Conservation (phyloP, 2,113 vertebrate genomes). For the Pelobates fuscus region DNA sequence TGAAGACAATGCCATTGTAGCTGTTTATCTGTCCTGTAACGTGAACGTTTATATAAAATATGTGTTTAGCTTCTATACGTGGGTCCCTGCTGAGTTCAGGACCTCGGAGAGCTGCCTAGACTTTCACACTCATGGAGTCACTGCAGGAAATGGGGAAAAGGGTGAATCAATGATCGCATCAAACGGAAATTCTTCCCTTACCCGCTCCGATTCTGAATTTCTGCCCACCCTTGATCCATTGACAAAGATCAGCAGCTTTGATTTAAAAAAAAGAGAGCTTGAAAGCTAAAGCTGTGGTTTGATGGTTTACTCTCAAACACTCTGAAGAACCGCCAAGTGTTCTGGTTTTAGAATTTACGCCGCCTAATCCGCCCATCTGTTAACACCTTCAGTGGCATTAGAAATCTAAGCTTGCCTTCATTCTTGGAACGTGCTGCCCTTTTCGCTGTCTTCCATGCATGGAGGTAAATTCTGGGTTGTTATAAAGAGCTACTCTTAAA, state of each 20-base stretch:
- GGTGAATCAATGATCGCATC: neutral
- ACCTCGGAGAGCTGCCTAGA: neutral
- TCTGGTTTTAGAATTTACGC: neutral
- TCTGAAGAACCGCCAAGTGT: conserved; percentile 1
- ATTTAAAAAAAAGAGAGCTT: neutral
- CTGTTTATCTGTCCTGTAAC: too few relatives aligned
- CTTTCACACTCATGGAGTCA: neutral
- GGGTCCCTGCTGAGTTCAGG: neutral
- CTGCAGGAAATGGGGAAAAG: neutral
- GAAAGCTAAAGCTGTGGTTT: neutral
- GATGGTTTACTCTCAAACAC: neutral
- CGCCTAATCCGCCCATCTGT: neutral
- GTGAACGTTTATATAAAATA: too few relatives aligned
- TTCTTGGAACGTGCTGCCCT: neutral
- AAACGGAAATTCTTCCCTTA: neutral
- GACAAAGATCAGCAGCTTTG: conserved; percentile 1
- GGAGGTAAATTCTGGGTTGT: too few relatives aligned
- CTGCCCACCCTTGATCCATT: neutral
- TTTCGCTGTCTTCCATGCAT: neutral
- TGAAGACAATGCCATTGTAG: too few relatives aligned
- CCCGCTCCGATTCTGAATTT: neutral
- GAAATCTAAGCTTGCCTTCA: neutral
- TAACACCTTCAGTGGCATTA: neutral
- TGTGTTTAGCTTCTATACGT: too few relatives aligned
- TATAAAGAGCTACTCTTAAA: too few relatives aligned